Conservation (phyloP, 30 jellyfish, hydroid and myxozoan genomes). For the Catostylus mosaicus region DNA sequence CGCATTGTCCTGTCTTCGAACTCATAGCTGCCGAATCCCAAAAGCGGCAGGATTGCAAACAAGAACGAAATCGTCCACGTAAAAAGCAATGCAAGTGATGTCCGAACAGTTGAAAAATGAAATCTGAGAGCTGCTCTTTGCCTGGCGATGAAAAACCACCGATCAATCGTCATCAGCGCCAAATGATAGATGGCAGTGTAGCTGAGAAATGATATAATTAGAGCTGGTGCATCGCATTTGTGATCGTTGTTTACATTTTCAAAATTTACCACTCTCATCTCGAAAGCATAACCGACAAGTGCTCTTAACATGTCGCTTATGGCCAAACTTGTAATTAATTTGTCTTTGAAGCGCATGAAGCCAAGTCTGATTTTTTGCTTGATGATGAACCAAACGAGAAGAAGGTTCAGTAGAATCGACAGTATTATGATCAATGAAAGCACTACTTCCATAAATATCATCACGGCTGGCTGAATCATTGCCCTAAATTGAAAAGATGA, state of each 20-base stretch:
- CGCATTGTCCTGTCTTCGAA: conserved; percentile 16
- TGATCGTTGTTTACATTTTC: not conserved
- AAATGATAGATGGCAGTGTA: conserved; percentile 55
- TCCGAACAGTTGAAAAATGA: not conserved
- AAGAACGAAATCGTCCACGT: conserved; percentile 40
- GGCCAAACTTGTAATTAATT: conserved; percentile 33
- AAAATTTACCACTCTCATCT: conserved; percentile 8
- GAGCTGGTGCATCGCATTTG: conserved; percentile 31
- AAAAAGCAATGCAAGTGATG: not conserved
- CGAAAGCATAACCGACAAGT: conserved; percentile 42
- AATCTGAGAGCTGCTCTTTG: not conserved
- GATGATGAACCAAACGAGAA: conserved; percentile 2
- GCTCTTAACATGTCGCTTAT: conserved; percentile 48
- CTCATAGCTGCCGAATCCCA: conserved; percentile 42
- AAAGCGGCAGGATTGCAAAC: conserved; percentile 38
- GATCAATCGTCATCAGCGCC: conserved; percentile 24
- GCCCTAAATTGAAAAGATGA: not conserved
- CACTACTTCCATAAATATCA: not conserved
- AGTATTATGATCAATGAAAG: not conserved
- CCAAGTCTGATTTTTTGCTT: not conserved
- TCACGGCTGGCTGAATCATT: not conserved
- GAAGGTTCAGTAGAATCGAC: conserved; percentile 12
- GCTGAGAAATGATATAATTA: conserved; percentile 38
- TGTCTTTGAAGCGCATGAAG: conserved; percentile 28
- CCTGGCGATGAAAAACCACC: conserved; percentile 25